Evolutionary conservation across 2,888 invertebrate genomes (phyloP).

Genomic region (Linnaemya tessellans): DNA sequence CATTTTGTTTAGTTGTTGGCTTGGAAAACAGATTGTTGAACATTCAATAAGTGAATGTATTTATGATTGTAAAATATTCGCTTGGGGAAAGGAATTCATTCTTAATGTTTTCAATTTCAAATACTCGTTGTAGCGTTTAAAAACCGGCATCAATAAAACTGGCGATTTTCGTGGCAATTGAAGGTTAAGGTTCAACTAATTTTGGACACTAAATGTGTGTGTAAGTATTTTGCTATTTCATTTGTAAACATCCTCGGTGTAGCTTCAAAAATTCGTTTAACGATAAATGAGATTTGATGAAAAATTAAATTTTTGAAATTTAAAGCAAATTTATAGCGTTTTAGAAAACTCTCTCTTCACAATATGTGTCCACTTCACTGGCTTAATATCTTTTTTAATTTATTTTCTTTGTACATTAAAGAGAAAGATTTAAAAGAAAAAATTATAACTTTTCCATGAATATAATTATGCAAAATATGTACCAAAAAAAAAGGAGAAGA

Average conservation of each 20-base stretch:
- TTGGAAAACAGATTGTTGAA: constrained; percentile 65
- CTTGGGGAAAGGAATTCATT: constrained; percentile 43
- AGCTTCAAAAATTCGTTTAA: neutral
- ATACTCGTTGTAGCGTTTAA: neutral
- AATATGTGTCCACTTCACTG: constrained; percentile 60
- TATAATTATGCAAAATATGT: constrained; percentile 81
- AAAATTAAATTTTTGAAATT: neutral
- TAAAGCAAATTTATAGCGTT: neutral
- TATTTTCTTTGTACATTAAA: constrained; percentile 74
- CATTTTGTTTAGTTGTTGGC: constrained; percentile 29
- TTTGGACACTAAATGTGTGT: too few species aligned
- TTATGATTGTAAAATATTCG: constrained; percentile 31
- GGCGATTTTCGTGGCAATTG: neutral
- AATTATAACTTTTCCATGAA: constrained; percentile 81
- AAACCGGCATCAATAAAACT: neutral
- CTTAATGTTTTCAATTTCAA: constrained; percentile 3
- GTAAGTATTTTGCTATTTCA: too few species aligned
- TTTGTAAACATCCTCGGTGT: too few species aligned
- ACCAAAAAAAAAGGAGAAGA: constrained; percentile 8
- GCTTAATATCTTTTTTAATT: constrained; percentile 58
- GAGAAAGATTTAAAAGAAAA: constrained; percentile 57
- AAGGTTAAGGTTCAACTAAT: neutral
- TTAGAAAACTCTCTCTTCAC: constrained; percentile 24
- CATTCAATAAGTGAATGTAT: constrained; percentile 43
- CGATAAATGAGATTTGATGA: neutral